These are phyloP conservation scores for Corythornis vintsioides DNA, from an alignment of 2,113 vertebrate species.

Conservation along the genomic window DNA sequence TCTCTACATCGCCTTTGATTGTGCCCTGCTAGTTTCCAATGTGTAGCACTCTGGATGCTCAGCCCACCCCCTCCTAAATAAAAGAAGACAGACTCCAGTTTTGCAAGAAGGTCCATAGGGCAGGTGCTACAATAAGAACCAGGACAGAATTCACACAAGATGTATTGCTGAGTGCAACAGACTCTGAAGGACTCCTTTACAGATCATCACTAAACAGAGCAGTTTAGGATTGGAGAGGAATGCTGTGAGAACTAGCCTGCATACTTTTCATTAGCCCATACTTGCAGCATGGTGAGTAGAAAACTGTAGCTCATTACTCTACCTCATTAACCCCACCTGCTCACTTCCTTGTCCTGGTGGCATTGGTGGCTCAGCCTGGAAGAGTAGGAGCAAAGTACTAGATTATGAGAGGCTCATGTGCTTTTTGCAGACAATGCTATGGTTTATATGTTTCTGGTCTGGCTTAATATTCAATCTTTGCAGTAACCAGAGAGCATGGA, in stretches of 20 bases:
- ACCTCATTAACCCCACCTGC: not conserved
- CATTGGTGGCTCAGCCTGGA: not conserved
- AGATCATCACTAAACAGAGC: not conserved
- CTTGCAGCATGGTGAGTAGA: fast-evolving
- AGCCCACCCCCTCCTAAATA: not conserved
- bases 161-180: not conserved
- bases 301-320: not conserved
- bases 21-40: not conserved
- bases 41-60: not conserved
- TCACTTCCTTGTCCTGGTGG: not conserved
- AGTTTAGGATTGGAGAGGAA: not conserved
- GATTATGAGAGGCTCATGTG: not conserved
- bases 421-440: not conserved
- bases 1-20: not conserved
- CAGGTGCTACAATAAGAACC: not conserved
- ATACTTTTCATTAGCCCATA: not conserved
- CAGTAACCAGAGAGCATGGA: not conserved
- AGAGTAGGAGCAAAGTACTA: not conserved
- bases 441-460: not conserved
- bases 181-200: not conserved
- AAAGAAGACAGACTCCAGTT: not conserved
- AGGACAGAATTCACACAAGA: not conserved
- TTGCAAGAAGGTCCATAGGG: not conserved
- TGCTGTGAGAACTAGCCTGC: not conserved
- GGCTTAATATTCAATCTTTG: not conserved